Percentiles rank a stretch among this genome's conserved stretches.
These are phyloP conservation scores for Elysia crispata DNA, from an alignment of 2,888 invertebrate species.

Conservation along the genomic window DNA sequence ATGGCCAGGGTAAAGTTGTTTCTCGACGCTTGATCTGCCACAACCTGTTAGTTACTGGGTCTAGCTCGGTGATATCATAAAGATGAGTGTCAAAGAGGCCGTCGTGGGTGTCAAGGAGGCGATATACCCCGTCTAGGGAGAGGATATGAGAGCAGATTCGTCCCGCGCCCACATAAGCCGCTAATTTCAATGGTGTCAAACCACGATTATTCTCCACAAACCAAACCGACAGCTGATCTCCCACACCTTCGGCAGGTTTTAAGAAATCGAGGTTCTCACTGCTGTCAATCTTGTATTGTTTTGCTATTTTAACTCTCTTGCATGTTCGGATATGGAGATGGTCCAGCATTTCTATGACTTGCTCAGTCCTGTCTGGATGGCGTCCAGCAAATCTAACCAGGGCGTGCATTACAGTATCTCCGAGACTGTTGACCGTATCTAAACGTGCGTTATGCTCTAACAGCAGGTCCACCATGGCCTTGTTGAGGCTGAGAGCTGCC, in stretches of 20 bases:
- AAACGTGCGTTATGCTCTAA: constrained; percentile 50
- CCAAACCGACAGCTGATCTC: constrained; percentile 55
- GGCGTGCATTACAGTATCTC: constrained; percentile 61
- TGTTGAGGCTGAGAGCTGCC: constrained; percentile 59
- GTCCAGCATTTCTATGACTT: constrained; percentile 40
- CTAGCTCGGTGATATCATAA: constrained; percentile 67
- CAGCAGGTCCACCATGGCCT: constrained; percentile 53
- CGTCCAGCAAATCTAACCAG: constrained; percentile 55
- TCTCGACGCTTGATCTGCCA: background rate
- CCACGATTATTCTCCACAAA: constrained; percentile 58
- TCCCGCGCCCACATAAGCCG: constrained; percentile 57
- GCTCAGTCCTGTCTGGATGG: constrained; percentile 54
- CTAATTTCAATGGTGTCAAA: constrained; percentile 61
- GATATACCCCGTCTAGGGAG: constrained; percentile 59
- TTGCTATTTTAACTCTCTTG: background rate
- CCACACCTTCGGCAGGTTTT: background rate
- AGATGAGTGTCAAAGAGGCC: constrained; percentile 64
- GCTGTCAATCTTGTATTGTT: background rate
- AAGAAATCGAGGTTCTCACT: too few species aligned
- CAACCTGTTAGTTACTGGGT: constrained; percentile 54
- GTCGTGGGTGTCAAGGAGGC: constrained; percentile 62
- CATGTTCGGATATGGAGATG: constrained; percentile 7
- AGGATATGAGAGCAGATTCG: constrained; percentile 60
- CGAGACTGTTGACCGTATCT: constrained; percentile 52
- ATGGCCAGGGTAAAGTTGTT: background rate